Conservation (phyloP, 2,888 invertebrate species). For the Drosophila anomalata region DNA sequence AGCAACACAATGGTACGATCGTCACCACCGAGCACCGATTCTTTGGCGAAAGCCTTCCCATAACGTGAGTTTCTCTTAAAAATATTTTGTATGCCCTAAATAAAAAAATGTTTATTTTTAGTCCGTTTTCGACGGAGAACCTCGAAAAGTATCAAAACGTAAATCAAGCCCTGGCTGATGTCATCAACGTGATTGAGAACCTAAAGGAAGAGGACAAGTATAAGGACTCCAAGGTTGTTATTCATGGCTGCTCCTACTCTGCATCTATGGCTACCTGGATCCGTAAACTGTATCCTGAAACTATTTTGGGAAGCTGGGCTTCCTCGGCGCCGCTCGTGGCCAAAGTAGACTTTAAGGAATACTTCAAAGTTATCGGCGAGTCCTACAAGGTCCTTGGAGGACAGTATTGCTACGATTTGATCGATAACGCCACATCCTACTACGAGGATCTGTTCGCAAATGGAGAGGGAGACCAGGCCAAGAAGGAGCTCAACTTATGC, state of each 20-base stretch:
- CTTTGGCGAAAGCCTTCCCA: constrained; percentile 90
- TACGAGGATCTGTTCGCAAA: constrained; percentile 56
- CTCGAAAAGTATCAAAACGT: constrained; percentile 86
- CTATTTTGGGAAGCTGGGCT: constrained; percentile 86
- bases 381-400: constrained; percentile 62
- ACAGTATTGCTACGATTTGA: constrained; percentile 63
- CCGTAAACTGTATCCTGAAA: constrained; percentile 86
- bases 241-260: constrained; percentile 87
- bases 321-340: constrained; percentile 87
- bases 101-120: background rate
- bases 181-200: constrained; percentile 86
- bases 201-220: constrained; percentile 64
- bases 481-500: constrained; percentile 66
- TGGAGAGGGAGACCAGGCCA: constrained; percentile 48
- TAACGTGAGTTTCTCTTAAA: constrained; percentile 84
- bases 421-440: constrained; percentile 61
- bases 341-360: constrained; percentile 85
- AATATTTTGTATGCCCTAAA: too few relatives aligned
- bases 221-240: constrained; percentile 82
- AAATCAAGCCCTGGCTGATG: constrained; percentile 87
- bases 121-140: constrained; percentile 82
- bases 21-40: constrained; percentile 92
- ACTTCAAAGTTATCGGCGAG: constrained; percentile 69
- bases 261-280: constrained; percentile 88
- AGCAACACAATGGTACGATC: constrained; percentile 85